Base-by-base conservation (phyloP, 2,113 vertebrate species). In the Anser brachyrhynchus region DNA sequence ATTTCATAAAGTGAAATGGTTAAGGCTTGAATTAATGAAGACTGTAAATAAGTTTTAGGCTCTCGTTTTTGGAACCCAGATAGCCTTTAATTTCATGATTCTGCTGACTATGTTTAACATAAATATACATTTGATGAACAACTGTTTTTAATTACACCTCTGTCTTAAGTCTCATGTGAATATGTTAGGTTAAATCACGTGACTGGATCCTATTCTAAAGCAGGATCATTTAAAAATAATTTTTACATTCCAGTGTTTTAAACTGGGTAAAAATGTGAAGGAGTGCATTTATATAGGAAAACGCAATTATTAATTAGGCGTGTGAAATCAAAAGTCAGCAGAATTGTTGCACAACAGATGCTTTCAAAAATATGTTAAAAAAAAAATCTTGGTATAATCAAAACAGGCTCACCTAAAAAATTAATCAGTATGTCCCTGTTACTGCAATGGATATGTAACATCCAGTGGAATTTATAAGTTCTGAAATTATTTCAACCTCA, bases 21-120 rank as follows among this genome's bases (percentile, higher is more conserved):
- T 94, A 92, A 90, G 70, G 96, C 94, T 95, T 95, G 93, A 97
- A 89, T 95, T 93, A 92, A 90, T 85, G 85, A 96, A 89, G 95
- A 90, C 29, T 92, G 87, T 89, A 91, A 93, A 80, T 94, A 94
- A 86, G 59, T 90, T 90, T 39, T 62, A 75, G 86, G 67, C 52
- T 91, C 70, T 28, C 15, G 3, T 3, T 90, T 91, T 81, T 43
- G 59, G 33, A 73, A 35, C 59, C 77, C 51, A 7, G 37, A 25
- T 81, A 80, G 88, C 46, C 86, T 78, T 93, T 91, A 44, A 54
- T 66, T 69, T 87, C 61, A 10, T 35, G 65, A 33, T 33, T 43
- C 49, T 89, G 39, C 77, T 84, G 66, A 4, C 33, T 57, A 3
- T 20, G 28, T 79, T 58, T 52, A 57, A 57, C n/a, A 35, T 18